Percentiles rank a stretch among this genome's conserved stretches.
Evolutionary conservation across 2,113 vertebrate genomes (phyloP).

Genomic region (Ornithorhynchus anatinus): DNA sequence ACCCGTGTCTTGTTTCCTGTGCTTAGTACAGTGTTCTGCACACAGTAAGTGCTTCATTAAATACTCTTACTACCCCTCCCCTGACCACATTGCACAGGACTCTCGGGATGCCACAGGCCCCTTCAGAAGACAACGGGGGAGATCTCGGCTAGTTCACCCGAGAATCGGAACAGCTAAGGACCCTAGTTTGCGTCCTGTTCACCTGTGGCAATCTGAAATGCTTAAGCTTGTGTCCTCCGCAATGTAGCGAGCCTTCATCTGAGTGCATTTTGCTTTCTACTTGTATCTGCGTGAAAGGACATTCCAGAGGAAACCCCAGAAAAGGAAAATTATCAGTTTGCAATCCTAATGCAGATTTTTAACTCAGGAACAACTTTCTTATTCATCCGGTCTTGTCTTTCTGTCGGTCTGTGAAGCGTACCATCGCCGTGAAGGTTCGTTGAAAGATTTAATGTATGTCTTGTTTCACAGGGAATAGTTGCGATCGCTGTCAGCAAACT

Average conservation of each 20-base stretch:
- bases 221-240: background rate
- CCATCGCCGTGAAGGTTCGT: constrained; percentile 21
- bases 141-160: too few relatives aligned
- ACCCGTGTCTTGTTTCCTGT: too few relatives aligned
- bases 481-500: constrained; percentile 21
- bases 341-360: constrained; percentile 24
- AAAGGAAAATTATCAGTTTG: constrained; percentile 16
- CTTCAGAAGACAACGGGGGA: too few relatives aligned
- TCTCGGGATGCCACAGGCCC: too few relatives aligned
- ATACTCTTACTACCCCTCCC: too few relatives aligned
- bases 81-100: too few relatives aligned
- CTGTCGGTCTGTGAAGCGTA: background rate
- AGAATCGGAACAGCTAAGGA: too few relatives aligned
- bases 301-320: background rate
- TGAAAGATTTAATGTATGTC: constrained; percentile 17
- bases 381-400: background rate
- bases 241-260: background rate
- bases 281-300: background rate
- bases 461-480: background rate
- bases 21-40: too few relatives aligned
- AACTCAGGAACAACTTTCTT: constrained; percentile 65
- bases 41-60: too few relatives aligned
- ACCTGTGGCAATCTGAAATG: background rate
- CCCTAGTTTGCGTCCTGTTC: background rate
- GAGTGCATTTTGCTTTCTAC: constrained; percentile 1